Evolutionary conservation across 2,797 vertebrate genomes (phyloP), one percentile per base, ranked within the genome.

Genomic region (Lutjanus argentimaculatus): DNA sequence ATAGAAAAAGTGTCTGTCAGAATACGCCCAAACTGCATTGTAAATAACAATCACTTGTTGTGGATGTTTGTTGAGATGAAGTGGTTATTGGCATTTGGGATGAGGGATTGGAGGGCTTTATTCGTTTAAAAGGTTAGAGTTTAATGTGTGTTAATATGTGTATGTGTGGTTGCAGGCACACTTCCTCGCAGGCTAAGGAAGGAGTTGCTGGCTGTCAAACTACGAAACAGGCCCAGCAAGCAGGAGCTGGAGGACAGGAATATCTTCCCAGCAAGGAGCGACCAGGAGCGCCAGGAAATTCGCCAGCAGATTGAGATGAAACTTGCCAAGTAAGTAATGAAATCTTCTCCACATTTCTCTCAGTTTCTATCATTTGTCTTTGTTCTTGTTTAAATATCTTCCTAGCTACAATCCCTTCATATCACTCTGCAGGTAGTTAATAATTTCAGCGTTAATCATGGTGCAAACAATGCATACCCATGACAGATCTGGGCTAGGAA

Each of bases 271-370:
- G 94, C 91, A 57, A 96, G 98, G 86, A 99, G 97, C 0, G 98
- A 99, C 40, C 97, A 98, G 86, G 98, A 99, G 77, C 94, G 98
- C 8, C 98, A 98, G 94, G 97, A 99, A 90, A 99, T 99, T 56
- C 96, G 97, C 79, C 97, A 98, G 95, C 98, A 99, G 94, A 99
- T 99, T 17, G 98, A 99, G 91, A 97, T 98, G 97, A 99, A 98
- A 90, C 97, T 99, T n/a, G 97, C 98, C 82, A 99, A 98, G 98
- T 99, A 96, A 97, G 97, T 30, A 62, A 48, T 59, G 7, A 67
- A 68, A 67, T 43, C 17, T 57, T 72, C 15, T 48, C 45, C 15
- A 87, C 12, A 49, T 56, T 48, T 15, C 40, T 21, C 4, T 52
- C 30, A 36, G 30, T 36, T 36, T 36, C 30, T 36, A 36, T 36